phyloP scores from a whole-genome alignment of 2,888 invertebrate species.

The Nezara viridula region DNA sequence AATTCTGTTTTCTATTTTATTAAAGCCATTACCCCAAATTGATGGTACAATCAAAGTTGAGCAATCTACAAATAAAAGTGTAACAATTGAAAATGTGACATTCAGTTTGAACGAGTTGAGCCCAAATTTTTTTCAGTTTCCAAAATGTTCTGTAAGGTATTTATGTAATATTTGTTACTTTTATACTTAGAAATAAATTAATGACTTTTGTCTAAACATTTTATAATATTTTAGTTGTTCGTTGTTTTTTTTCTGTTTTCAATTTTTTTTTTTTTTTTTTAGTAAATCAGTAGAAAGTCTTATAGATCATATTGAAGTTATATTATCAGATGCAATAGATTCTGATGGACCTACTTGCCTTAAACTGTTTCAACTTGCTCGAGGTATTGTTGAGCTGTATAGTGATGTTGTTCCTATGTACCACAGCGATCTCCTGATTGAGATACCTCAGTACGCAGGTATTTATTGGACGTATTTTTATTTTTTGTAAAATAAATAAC shows the following conservation, averaged over 20 bases:
- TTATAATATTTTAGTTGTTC: not conserved
- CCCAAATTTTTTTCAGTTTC: constrained; percentile 68
- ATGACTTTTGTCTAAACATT: not conserved
- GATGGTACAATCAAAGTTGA: constrained; percentile 35
- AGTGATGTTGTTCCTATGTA: constrained; percentile 82
- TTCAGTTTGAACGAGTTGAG: constrained; percentile 62
- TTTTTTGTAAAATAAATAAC: not conserved
- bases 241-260: not conserved
- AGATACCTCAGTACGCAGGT: constrained; percentile 90
- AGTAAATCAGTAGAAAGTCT: constrained; percentile 74
- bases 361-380: constrained; percentile 78
- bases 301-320: constrained; percentile 72
- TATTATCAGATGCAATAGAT: constrained; percentile 72
- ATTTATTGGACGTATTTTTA: not conserved
- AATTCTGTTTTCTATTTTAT: not conserved
- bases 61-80: not conserved
- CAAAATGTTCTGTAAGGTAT: constrained; percentile 66
- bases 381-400: constrained; percentile 83
- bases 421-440: constrained; percentile 84
- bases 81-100: constrained; percentile 10
- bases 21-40: not conserved
- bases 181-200: not conserved
- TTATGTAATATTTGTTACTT: not conserved
- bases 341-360: constrained; percentile 76
- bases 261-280: constrained; percentile 63